Percentiles rank a stretch among this genome's conserved stretches.
These are phyloP conservation scores for Rousettus leschenaultii DNA, from an alignment of 2,113 vertebrate genomes.

Conservation along the genomic window DNA sequence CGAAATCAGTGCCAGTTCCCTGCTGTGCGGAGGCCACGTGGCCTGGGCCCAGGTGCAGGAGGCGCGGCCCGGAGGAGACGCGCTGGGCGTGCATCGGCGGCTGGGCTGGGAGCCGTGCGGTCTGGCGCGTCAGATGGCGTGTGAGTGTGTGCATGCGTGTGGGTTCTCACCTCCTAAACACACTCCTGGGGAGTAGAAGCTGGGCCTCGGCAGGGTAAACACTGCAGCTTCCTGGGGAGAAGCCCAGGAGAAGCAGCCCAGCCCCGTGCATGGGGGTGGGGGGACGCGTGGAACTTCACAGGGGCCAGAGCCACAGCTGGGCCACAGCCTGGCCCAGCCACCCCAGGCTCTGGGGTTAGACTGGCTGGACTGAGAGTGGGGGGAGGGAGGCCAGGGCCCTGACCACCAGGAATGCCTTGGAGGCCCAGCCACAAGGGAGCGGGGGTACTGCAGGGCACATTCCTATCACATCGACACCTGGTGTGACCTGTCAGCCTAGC, in stretches of 20 bases:
- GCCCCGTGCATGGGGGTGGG: not conserved
- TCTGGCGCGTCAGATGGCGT: constrained; percentile 50
- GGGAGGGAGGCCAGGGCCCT: not conserved
- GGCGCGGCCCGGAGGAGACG: not conserved
- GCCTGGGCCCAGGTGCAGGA: not conserved
- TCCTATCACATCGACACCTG: not conserved
- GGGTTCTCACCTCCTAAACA: constrained; percentile 41
- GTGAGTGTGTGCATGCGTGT: not conserved
- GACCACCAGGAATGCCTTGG: not conserved
- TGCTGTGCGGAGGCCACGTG: accelerated
- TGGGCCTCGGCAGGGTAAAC: not conserved
- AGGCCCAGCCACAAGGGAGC: not conserved
- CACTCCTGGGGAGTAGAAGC: not conserved
- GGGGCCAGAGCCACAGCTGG: not conserved
- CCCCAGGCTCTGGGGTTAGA: not conserved
- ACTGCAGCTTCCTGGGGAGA: not conserved
- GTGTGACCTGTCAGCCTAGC: not conserved
- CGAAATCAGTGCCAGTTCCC: not conserved
- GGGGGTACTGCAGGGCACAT: not conserved
- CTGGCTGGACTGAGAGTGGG: not conserved
- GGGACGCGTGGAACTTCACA: accelerated
- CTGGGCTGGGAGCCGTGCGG: not conserved
- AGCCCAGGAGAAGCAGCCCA: not conserved
- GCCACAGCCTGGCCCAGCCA: not conserved
- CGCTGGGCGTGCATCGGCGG: not conserved